These are phyloP conservation scores for Patella caerulea DNA, from an alignment of 2,888 invertebrate species.

Conservation along the genomic window DNA sequence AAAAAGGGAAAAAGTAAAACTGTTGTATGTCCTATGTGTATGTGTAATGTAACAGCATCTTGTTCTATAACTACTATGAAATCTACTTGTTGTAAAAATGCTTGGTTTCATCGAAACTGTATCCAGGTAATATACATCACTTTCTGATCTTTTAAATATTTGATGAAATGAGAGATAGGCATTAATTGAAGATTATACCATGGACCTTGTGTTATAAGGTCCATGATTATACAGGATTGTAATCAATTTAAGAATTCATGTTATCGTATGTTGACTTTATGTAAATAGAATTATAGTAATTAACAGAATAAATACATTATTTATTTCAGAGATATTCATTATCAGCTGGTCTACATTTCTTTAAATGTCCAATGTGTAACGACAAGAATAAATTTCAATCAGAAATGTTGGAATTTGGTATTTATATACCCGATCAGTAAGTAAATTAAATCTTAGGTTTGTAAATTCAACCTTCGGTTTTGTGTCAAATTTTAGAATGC, in stretches of 20 bases:
- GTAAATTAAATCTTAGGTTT: slow-evolving; percentile 29
- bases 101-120: slow-evolving; percentile 84
- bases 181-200: too few species aligned
- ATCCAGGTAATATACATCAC: slow-evolving; percentile 54
- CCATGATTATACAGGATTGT: too few species aligned
- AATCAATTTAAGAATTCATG: too few species aligned
- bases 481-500: too few species aligned
- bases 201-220: too few species aligned
- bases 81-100: slow-evolving; percentile 84
- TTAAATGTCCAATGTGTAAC: slow-evolving; percentile 87
- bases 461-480: too few species aligned
- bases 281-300: background rate
- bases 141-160: too few species aligned
- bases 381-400: slow-evolving; percentile 78
- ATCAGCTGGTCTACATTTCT: slow-evolving; percentile 82
- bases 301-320: background rate
- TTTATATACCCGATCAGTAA: slow-evolving; percentile 86
- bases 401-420: slow-evolving; percentile 79
- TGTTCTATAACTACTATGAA: slow-evolving; percentile 75
- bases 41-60: slow-evolving; percentile 75
- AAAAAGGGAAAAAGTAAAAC: slow-evolving; percentile 71
- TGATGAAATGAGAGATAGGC: too few species aligned
- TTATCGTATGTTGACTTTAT: background rate
- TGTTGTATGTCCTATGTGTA: slow-evolving; percentile 80
- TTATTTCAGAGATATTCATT: slow-evolving; percentile 78